phyloP scores from a whole-genome alignment of 1,140 invertebrate genomes.

The Drosophila melanogaster region Release_6_plus_ISO1_MT NC_004354.4:5869001-5869500 shows the following conservation, averaged over 20 bases:
- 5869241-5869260: constrained; percentile 29
- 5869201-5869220: neutral
- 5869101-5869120: neutral
- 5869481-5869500: neutral
- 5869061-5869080: neutral
- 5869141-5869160: neutral
- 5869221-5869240: neutral
- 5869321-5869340: neutral
- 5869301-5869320: neutral
- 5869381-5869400: neutral
- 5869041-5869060: neutral
- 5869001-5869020: neutral
- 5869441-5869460: neutral
- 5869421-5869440: neutral
- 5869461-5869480: neutral
- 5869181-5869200: neutral
- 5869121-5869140: neutral
- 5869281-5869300: constrained; percentile 40
- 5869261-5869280: constrained; percentile 45
- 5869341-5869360: neutral
- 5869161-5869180: neutral
- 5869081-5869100: neutral
- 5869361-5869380: neutral
- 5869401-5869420: neutral
- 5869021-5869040: neutral